Evolutionary conservation across 2,113 vertebrate genomes (phyloP), one percentile per base, ranked within the genome.

Genomic region (Xerus inauris): DNA sequence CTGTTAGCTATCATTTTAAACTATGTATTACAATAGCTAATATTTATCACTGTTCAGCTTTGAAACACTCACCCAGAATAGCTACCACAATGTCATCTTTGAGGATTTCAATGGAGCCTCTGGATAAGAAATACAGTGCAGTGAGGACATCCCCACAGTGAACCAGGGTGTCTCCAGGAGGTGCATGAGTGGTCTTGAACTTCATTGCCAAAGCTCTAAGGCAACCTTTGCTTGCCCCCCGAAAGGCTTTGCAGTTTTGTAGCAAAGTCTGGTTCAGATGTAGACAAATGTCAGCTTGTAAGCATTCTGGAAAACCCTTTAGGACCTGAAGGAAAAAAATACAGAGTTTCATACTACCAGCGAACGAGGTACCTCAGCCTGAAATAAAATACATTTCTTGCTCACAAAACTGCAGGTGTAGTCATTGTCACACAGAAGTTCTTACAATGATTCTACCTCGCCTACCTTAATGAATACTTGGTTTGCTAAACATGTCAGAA

Each of bases 251-350:
- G 98, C 99, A 99, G 98, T 99, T 98, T 96, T 99, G 98, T 94
- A 99, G 99, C 91, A 99, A 99, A 86, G 98, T 99, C 90, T 98
- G 98, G 97, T 99, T 99, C 97, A 99, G 99, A 95, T 99, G 99
- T 80, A 99, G 99, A 97, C 99, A 99, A 97, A 99, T 99, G 97
- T 99, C 99, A 95, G 99, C 99, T 98, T 99, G 99, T 97, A 99
- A 99, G 98, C 99, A 99, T 98, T 99, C 99, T 93, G 99, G 99
- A 97, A 99, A 99, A 51, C 99, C 99, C 99, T 99, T 99, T 97
- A 99, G 98, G 94, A 99, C 99, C 99, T 99, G 98, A 87, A 98
- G 91, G 49, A 97, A 73, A 91, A 98, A 95, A 82, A 93, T 42
- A 96, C 79, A 98, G 17, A 75, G 91, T 98, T 98, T 98, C 92